These are phyloP conservation scores for Psittacula echo DNA, from an alignment of 2,797 vertebrate genomes.

Conservation along the genomic window DNA sequence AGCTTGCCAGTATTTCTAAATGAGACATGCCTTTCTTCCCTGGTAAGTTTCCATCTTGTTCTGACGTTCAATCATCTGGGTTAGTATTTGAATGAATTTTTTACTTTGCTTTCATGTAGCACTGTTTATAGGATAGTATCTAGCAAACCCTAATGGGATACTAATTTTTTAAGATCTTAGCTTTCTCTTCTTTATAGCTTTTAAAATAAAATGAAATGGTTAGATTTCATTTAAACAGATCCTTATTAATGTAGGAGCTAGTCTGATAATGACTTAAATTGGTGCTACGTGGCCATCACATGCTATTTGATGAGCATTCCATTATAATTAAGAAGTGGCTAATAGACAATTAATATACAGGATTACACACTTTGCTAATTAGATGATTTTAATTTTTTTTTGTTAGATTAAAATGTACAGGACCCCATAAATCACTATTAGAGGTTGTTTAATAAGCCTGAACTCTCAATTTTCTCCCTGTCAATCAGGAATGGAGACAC, in stretches of 20 bases:
- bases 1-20: background rate
- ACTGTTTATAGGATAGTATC: background rate
- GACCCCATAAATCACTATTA: slow-evolving; percentile 65
- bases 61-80: background rate
- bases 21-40: background rate
- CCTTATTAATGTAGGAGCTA: slow-evolving; percentile 36
- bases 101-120: background rate
- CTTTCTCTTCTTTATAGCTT: background rate
- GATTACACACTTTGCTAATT: slow-evolving; percentile 65
- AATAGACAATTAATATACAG: slow-evolving; percentile 67
- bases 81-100: background rate
- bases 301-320: slow-evolving; percentile 62
- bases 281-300: slow-evolving; percentile 50
- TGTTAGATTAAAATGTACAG: slow-evolving; percentile 62
- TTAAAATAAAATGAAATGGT: background rate
- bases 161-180: background rate
- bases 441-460: slow-evolving; percentile 35
- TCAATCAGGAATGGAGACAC: background rate
- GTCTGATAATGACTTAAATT: slow-evolving; percentile 45
- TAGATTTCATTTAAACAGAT: background rate
- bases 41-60: background rate
- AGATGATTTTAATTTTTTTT: slow-evolving; percentile 46
- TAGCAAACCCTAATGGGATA: background rate
- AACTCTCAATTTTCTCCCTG: slow-evolving; percentile 40
- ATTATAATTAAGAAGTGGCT: slow-evolving; percentile 64